These are phyloP conservation scores for Nannoperca obscura DNA, from an alignment of 2,797 vertebrate genomes.

Conservation along the genomic window DNA sequence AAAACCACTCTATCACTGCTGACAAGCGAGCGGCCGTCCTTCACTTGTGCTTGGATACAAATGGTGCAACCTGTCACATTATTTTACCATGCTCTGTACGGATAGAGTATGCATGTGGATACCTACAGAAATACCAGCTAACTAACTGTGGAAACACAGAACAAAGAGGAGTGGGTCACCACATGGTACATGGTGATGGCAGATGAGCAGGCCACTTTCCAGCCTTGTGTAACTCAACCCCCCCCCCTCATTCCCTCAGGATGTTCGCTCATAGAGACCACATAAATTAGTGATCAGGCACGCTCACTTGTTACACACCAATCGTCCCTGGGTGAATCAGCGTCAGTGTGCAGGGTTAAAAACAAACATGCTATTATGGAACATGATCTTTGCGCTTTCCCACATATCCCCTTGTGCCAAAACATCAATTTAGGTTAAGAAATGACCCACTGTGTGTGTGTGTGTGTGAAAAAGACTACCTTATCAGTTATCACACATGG, in stretches of 20 bases:
- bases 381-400: constrained; percentile 44
- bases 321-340: constrained; percentile 28
- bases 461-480: constrained; percentile 30
- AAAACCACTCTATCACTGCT: constrained; percentile 30
- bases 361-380: constrained; percentile 65
- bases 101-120: constrained; percentile 9
- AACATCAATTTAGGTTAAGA: constrained; percentile 63
- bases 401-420: constrained; percentile 49
- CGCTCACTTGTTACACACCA: constrained; percentile 71
- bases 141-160: constrained; percentile 43
- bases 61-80: constrained; percentile 40
- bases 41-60: constrained; percentile 33
- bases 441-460: constrained; percentile 39
- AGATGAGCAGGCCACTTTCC: constrained; percentile 68
- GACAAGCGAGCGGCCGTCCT: constrained; percentile 26
- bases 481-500: constrained; percentile 67
- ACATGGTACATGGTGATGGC: constrained; percentile 55
- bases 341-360: constrained; percentile 33
- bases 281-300: constrained; percentile 81
- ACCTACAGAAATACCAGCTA: constrained; percentile 13
- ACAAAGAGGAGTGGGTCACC: constrained; percentile 62
- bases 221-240: constrained; percentile 64
- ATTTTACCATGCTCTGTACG: constrained; percentile 28
- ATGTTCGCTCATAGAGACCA: constrained; percentile 69
- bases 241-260: constrained; percentile 68